phyloP scores from a whole-genome alignment of 2,113 vertebrate genomes.

The Myodes glareolus region DNA sequence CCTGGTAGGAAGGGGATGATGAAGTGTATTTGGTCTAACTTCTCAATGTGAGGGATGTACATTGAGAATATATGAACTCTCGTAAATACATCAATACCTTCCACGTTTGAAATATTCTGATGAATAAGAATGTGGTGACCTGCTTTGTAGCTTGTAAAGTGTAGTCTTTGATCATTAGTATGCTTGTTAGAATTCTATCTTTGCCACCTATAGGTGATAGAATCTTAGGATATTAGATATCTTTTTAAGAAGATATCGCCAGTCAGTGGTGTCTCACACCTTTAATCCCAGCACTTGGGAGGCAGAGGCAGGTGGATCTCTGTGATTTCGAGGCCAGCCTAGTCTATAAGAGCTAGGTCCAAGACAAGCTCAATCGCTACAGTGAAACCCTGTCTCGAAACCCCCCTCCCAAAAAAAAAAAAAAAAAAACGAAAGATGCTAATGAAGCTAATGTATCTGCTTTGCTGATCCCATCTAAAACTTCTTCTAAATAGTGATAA shows the following conservation, averaged over 20 bases:
- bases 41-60: not conserved
- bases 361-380: no score
- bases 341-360: no score
- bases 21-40: not conserved
- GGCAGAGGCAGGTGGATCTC: no score
- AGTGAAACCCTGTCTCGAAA: no score
- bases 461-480: not conserved
- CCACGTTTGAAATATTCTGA: not conserved
- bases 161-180: not conserved
- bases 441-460: not conserved
- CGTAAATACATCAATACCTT: not conserved
- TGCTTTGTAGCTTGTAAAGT: not conserved
- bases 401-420: no score
- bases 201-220: not conserved
- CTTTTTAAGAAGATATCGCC: not conserved
- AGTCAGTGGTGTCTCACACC: no score
- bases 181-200: not conserved
- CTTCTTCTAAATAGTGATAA: not conserved
- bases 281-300: no score
- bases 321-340: no score
- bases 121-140: not conserved
- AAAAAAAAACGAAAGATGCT: no score
- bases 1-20: not conserved
- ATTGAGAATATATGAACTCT: not conserved
- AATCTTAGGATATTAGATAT: not conserved